phyloP scores from a whole-genome alignment of 2,888 invertebrate species.

The Synanthedon vespiformis region DNA sequence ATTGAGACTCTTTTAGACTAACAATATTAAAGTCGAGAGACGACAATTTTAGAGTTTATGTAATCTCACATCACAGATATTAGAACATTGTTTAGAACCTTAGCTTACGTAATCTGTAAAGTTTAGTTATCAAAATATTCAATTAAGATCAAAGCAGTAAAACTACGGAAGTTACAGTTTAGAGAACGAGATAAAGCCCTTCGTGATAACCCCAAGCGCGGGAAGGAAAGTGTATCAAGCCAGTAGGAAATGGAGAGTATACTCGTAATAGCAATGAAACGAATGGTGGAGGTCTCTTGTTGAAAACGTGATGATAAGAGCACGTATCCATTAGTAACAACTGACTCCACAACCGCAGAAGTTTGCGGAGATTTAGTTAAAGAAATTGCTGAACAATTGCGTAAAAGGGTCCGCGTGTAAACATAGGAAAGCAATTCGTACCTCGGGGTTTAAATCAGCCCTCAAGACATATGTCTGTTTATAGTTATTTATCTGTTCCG shows the following conservation, averaged over 20 bases:
- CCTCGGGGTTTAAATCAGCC: too few species aligned
- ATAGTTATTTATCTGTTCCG: too few species aligned
- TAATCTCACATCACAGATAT: too few species aligned
- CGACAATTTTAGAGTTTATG: too few species aligned
- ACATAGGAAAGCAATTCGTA: too few species aligned
- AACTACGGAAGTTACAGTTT: background rate
- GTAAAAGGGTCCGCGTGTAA: too few species aligned
- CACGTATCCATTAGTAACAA: background rate
- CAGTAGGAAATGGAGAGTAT: conserved; percentile 18
- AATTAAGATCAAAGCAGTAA: background rate
- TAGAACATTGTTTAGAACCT: background rate
- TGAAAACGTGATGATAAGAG: conserved; percentile 2
- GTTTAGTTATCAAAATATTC: background rate
- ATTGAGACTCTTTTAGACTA: too few species aligned
- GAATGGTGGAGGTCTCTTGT: background rate
- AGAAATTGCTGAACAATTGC: too few species aligned
- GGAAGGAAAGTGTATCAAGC: conserved; percentile 14
- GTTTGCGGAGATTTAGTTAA: too few species aligned
- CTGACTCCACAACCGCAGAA: too few species aligned
- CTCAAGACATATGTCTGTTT: too few species aligned
- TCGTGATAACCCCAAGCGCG: conserved; percentile 15
- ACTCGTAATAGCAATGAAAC: background rate
- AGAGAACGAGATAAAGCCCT: conserved; percentile 1
- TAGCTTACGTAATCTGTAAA: background rate
- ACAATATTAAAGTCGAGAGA: too few species aligned